A percentile compares a stretch with the other conserved stretches of the same genome.
Evolutionary conservation across 2,888 invertebrate genomes (phyloP).

Genomic region (Perizoma affinitatum): DNA sequence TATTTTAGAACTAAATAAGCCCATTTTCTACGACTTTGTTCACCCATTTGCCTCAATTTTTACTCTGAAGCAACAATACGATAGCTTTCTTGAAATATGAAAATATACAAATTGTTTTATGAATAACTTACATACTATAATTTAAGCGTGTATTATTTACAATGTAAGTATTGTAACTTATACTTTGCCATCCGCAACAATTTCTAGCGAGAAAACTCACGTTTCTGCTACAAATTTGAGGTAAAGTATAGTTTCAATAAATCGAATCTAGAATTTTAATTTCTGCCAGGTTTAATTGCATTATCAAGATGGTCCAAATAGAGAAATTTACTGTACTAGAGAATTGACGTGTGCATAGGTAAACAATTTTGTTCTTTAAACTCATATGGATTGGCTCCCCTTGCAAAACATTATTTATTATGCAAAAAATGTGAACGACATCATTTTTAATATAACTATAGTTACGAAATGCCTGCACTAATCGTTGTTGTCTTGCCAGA

Average conservation of each 20-base stretch:
- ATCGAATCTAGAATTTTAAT: background rate
- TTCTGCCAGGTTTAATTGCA: too few species aligned
- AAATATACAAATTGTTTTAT: constrained; percentile 77
- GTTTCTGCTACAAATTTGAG: constrained; percentile 43
- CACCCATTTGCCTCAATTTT: constrained; percentile 53
- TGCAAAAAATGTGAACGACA: background rate
- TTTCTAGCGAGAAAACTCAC: constrained; percentile 39
- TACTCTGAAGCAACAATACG: constrained; percentile 61
- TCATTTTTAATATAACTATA: background rate
- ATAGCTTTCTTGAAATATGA: constrained; percentile 59
- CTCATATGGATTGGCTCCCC: too few species aligned
- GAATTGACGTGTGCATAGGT: constrained; percentile 29
- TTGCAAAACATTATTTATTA: background rate
- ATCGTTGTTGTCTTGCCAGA: constrained; percentile 45
- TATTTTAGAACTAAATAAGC: constrained; percentile 10
- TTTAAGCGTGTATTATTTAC: constrained; percentile 67
- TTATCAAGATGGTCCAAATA: too few species aligned
- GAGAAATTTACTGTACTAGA: background rate
- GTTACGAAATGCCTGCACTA: background rate
- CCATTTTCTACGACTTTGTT: constrained; percentile 15
- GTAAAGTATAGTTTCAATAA: constrained; percentile 21
- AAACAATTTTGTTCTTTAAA: too few species aligned
- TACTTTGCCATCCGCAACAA: constrained; percentile 36
- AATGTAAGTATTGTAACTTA: constrained; percentile 41
- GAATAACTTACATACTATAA: constrained; percentile 62